Percentiles rank a stretch among this genome's conserved stretches.
Conservation (phyloP, 2,888 invertebrate genomes). For the Hirtodrosophila duncani region DNA sequence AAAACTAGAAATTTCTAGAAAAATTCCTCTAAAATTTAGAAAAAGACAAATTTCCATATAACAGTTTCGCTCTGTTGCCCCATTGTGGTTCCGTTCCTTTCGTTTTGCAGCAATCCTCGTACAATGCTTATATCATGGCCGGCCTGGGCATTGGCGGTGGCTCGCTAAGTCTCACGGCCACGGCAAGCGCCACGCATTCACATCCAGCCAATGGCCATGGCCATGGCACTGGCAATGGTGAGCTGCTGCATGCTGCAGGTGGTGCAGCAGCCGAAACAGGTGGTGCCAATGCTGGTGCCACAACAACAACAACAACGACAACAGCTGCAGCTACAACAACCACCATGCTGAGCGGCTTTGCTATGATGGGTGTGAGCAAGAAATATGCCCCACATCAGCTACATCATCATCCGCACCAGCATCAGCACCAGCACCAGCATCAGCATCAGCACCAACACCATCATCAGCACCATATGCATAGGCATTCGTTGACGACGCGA, state of each 20-base stretch:
- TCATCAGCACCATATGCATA: slow-evolving; percentile 58
- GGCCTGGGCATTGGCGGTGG: slow-evolving; percentile 73
- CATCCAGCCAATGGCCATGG: slow-evolving; percentile 27
- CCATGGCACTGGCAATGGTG: slow-evolving; percentile 22
- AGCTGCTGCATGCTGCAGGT: slow-evolving; percentile 14
- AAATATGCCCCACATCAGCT: slow-evolving; percentile 45
- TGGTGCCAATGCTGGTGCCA: slow-evolving; percentile 1
- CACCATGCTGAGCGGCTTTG: slow-evolving; percentile 47
- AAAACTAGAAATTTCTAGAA: no score
- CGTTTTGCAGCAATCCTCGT: slow-evolving; percentile 61
- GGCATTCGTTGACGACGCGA: slow-evolving; percentile 76
- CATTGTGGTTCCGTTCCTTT: not conserved
- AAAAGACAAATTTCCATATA: no score
- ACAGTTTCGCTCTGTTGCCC: no score
- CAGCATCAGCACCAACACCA: slow-evolving; percentile 70
- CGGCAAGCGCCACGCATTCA: slow-evolving; percentile 21
- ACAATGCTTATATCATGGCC: slow-evolving; percentile 73
- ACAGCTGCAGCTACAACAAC: slow-evolving; percentile 10
- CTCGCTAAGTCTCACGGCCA: slow-evolving; percentile 49
- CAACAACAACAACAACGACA: not conserved
- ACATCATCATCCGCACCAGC: slow-evolving; percentile 47
- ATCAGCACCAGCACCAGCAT: slow-evolving; percentile 49
- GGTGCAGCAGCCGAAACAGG: slow-evolving; percentile 4
- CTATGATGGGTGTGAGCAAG: slow-evolving; percentile 53
- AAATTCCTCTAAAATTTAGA: no score